Percentiles rank a stretch among this genome's conserved stretches.
Evolutionary conservation across 2,888 invertebrate genomes (phyloP).

Genomic region (Spodoptera picta): DNA sequence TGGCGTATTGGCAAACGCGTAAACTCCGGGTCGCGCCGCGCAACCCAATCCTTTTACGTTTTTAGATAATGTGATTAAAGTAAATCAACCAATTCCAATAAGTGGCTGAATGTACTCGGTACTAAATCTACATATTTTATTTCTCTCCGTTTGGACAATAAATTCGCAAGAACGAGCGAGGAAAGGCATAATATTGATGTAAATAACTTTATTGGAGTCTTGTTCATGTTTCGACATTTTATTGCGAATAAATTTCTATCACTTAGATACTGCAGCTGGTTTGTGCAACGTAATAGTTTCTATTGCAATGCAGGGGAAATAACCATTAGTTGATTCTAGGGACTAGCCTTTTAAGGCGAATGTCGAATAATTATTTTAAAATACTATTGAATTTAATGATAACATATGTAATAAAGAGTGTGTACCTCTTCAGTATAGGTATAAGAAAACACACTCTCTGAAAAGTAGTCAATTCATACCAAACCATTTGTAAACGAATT

Average conservation of each 20-base stretch:
- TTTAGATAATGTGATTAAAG: conserved; percentile 80
- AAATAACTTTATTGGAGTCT: conserved; percentile 42
- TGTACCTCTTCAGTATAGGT: no score
- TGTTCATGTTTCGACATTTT: conserved; percentile 38
- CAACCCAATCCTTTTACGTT: conserved; percentile 77
- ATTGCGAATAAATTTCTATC: conserved; percentile 36
- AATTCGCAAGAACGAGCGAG: conserved; percentile 35
- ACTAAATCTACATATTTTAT: conserved; percentile 85
- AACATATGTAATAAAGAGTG: not conserved
- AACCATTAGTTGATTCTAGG: conserved; percentile 10
- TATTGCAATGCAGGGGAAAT: conserved; percentile 2
- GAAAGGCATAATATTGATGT: conserved; percentile 42
- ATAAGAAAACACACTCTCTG: no score
- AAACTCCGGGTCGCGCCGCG: conserved; percentile 56
- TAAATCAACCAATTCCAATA: conserved; percentile 87
- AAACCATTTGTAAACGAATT: no score
- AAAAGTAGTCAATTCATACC: no score
- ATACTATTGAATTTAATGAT: not conserved
- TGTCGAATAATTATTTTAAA: not conserved
- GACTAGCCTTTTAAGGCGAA: no score
- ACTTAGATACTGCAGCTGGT: conserved; percentile 31
- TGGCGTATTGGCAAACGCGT: conserved; percentile 58
- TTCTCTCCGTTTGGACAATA: conserved; percentile 57
- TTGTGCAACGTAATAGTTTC: conserved; percentile 18
- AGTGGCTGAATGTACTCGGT: conserved; percentile 72